Evolutionary conservation across 2,113 vertebrate genomes (phyloP), one percentile per base, ranked within the genome.

Genomic region (Entomyzon cyanotis): DNA sequence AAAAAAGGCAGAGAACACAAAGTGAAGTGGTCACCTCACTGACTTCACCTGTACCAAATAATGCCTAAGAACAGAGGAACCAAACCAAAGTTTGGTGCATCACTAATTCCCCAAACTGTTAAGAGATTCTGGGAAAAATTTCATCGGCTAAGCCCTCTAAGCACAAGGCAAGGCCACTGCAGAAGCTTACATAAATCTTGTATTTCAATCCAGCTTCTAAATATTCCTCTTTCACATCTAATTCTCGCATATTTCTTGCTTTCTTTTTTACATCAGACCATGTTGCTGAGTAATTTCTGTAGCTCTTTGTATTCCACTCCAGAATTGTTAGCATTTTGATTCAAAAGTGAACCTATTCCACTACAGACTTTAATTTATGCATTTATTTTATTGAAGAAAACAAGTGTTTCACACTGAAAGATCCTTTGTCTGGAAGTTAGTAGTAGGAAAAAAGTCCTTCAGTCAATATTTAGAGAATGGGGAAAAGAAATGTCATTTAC

Each of bases 1-100:
- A 3, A 20, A 8, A 27, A 20, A 7, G 64, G 22, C 17, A 41
- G 9, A 23, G 19, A 64, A 55, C 31, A 47, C 19, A 3, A 8
- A 33, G 30, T 0, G 3, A 19, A 14, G 9, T 1, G 63, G 0
- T 15, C 55, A 19, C 63, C 73, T 31, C 31, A 0, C 14, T 5
- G 14, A 3, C 46, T 12, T n/a, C 71, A 31, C 28, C 68, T 10
- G 19, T 0, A 37, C 22, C n/a, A 17, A 53, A 49, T 3, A 1
- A 53, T 41, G 44, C n/a, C 22, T 0, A 28, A 11, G 9, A 62
- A 27, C 16, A 37, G 10, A 62, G 52, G 12, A 37, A 39, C 39
- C 39, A 39, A 39, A 39, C 39, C 47, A 11, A 3, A 30, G 5
- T 12, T 22, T 3, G 5, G 37, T 44, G 22, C 44, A 35, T 28